phyloP scores from a whole-genome alignment of 2,113 vertebrate species.

The Gnathochromis pfefferi region DNA sequence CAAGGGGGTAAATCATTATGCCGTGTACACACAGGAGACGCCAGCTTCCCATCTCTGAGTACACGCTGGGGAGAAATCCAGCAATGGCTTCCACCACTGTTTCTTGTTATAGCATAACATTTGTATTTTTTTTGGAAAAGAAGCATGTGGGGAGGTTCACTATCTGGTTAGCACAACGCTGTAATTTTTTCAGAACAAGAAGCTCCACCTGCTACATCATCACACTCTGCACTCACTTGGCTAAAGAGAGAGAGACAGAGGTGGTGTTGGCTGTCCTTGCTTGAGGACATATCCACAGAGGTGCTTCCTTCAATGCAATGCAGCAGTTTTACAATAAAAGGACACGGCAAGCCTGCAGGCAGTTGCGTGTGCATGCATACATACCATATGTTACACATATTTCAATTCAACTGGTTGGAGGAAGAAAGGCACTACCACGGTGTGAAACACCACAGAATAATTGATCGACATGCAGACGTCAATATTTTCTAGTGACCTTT shows the following conservation, averaged over 20 bases:
- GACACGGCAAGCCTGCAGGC: background rate
- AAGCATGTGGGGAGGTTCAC: background rate
- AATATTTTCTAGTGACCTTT: background rate
- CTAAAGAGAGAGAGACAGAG: background rate
- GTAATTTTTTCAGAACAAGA: background rate
- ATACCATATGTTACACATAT: background rate
- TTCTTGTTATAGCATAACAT: constrained; percentile 20
- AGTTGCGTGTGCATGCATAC: background rate
- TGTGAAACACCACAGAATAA: background rate
- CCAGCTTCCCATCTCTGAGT: background rate
- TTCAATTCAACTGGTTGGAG: background rate
- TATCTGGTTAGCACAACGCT: constrained; percentile 38
- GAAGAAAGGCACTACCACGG: background rate
- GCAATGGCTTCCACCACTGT: background rate
- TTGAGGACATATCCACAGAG: constrained; percentile 17
- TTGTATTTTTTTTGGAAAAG: background rate
- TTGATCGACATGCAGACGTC: background rate
- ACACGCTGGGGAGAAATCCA: constrained; percentile 19
- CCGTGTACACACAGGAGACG: constrained; percentile 13
- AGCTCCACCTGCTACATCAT: background rate
- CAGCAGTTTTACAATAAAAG: background rate
- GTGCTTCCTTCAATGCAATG: background rate
- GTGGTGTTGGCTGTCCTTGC: constrained; percentile 17
- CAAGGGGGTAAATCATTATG: constrained; percentile 30
- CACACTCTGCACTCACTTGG: background rate